phyloP scores from a whole-genome alignment of 1,140 invertebrate species.

The Lutraria rhynchaena region DNA sequence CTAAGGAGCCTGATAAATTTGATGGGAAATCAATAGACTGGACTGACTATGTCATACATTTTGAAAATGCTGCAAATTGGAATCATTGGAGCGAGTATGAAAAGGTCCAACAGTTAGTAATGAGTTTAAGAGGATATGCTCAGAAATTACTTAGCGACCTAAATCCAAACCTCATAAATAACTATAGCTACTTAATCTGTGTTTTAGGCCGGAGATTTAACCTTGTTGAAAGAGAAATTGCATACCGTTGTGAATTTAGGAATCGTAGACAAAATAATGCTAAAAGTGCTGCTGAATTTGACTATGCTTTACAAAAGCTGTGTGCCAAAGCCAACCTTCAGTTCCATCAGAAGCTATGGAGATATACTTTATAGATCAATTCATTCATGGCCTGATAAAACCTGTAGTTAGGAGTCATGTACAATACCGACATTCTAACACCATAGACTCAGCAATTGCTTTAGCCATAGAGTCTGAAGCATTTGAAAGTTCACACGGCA shows the following conservation, averaged over 20 bases:
- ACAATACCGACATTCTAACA: conserved; percentile 45
- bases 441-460: conserved; percentile 49
- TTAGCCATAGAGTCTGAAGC: conserved; percentile 50
- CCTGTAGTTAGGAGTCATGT: conserved; percentile 46
- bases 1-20: conserved; percentile 61
- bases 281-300: conserved; percentile 44
- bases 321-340: conserved; percentile 45
- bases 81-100: conserved; percentile 55
- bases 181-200: conserved; percentile 41
- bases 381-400: conserved; percentile 25
- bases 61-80: conserved; percentile 57
- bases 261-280: conserved; percentile 25
- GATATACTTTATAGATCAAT: conserved; percentile 46
- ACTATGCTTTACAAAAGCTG: conserved; percentile 56
- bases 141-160: conserved; percentile 58
- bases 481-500: conserved; percentile 32
- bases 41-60: conserved; percentile 61
- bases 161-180: conserved; percentile 3
- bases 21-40: conserved; percentile 58
- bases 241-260: conserved; percentile 53
- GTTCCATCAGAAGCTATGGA: conserved; percentile 6
- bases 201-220: conserved; percentile 42
- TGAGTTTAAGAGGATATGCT: conserved; percentile 55
- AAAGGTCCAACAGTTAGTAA: conserved; percentile 57
- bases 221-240: conserved; percentile 34